A percentile compares a stretch with the other conserved stretches of the same genome.
Conservation (phyloP, 2,888 invertebrate species). For the Odontocolon sp. region DNA sequence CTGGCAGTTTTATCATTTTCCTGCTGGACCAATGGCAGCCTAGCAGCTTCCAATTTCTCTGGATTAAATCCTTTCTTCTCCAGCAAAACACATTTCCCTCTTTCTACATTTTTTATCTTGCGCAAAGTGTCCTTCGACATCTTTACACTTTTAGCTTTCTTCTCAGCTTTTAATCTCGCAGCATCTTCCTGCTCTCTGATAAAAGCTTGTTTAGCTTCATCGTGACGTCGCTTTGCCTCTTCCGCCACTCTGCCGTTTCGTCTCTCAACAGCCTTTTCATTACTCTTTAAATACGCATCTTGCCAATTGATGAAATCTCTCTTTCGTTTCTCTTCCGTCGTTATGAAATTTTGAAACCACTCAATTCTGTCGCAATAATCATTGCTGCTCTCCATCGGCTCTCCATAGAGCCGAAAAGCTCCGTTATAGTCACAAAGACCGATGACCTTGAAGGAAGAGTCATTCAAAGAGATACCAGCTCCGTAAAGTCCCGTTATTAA, state of each 20-base stretch:
- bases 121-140: conserved; percentile 81
- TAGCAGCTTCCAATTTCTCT: conserved; percentile 83
- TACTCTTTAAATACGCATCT: conserved; percentile 67
- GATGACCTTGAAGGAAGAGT: conserved; percentile 77
- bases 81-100: conserved; percentile 85
- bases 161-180: conserved; percentile 72
- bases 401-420: conserved; percentile 84
- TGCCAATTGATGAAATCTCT: conserved; percentile 72
- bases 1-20: conserved; percentile 82
- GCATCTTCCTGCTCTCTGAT: conserved; percentile 66
- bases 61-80: conserved; percentile 85
- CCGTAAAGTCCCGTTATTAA: conserved; percentile 65
- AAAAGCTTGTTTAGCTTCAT: conserved; percentile 77
- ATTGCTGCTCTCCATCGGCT: conserved; percentile 81
- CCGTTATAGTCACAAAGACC: conserved; percentile 87
- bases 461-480: conserved; percentile 6
- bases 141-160: conserved; percentile 51
- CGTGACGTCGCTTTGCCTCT: conserved; percentile 83
- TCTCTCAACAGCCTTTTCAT: conserved; percentile 64
- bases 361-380: conserved; percentile 66
- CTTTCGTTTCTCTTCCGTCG: conserved; percentile 71
- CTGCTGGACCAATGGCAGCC: conserved; percentile 84
- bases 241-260: conserved; percentile 65
- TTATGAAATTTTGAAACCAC: conserved; percentile 73
- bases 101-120: conserved; percentile 84